A percentile compares a stretch with the other conserved stretches of the same genome.
Evolutionary conservation across 2,797 vertebrate species (phyloP).

Genomic region (Taeniopygia guttata): DNA sequence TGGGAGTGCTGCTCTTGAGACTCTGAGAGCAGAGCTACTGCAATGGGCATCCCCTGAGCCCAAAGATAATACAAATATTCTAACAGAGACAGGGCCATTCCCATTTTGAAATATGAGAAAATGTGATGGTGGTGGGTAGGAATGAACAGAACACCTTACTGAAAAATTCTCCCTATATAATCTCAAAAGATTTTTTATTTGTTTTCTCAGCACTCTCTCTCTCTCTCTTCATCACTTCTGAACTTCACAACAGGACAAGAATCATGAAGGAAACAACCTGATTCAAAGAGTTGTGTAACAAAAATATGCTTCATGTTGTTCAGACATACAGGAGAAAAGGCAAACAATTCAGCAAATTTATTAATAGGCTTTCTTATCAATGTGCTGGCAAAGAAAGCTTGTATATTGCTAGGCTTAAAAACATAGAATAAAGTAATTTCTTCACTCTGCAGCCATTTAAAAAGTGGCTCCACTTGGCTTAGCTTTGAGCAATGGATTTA

Average conservation of each 20-base stretch:
- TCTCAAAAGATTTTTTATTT: neutral
- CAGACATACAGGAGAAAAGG: neutral
- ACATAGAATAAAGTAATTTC: neutral
- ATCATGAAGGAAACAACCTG: neutral
- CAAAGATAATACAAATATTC: neutral
- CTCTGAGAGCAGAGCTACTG: neutral
- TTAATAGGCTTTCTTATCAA: neutral
- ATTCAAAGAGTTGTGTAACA: neutral
- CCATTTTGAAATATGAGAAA: neutral
- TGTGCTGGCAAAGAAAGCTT: neutral
- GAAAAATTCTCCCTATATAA: neutral
- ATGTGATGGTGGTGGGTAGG: neutral
- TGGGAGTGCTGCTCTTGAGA: fast-evolving
- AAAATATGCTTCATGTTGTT: neutral
- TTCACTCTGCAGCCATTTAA: neutral
- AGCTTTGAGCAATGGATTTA: neutral
- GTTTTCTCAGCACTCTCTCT: fast-evolving
- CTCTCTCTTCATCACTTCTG: neutral
- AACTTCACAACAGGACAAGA: neutral
- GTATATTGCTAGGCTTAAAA: neutral
- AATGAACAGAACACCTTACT: neutral
- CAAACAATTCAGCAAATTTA: neutral
- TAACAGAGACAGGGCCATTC: neutral
- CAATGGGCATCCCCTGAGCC: neutral
- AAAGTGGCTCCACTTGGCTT: neutral